Evolutionary conservation across 2,113 vertebrate species (phyloP).

Genomic region (Manacus vitellinus): DNA sequence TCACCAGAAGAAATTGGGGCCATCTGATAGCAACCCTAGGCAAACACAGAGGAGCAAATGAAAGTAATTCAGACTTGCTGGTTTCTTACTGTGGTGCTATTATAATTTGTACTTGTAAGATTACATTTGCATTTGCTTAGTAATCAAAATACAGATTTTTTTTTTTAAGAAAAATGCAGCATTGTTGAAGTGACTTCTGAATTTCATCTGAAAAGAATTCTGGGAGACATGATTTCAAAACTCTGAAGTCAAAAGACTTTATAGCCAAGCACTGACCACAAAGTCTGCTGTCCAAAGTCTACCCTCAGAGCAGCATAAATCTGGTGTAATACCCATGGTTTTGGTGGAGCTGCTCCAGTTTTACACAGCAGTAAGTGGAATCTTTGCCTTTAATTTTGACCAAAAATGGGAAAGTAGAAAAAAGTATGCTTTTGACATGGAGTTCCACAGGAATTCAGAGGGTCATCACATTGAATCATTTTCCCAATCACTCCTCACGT

Average conservation of each 20-base stretch:
- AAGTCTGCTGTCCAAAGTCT: neutral
- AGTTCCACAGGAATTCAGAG: constrained; percentile 5
- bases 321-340: neutral
- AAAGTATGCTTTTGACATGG: neutral
- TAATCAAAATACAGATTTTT: neutral
- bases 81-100: neutral
- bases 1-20: neutral
- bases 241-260: neutral
- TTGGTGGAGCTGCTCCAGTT: constrained; percentile 5
- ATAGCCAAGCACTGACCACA: neutral
- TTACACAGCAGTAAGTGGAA: neutral
- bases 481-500: neutral
- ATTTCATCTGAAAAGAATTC: neutral
- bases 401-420: constrained; percentile 9
- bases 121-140: neutral
- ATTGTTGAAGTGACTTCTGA: neutral
- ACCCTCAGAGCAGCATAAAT: constrained; percentile 15
- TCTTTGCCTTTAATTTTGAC: neutral
- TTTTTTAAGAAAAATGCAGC: neutral
- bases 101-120: neutral
- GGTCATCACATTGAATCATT: neutral
- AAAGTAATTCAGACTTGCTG: neutral
- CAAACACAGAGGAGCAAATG: neutral
- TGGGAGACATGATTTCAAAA: neutral
- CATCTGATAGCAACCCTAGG: neutral